Percentiles rank a stretch among this genome's conserved stretches.
These are phyloP conservation scores for Phaethon lepturus DNA, from an alignment of 2,113 vertebrate genomes.

Conservation along the genomic window DNA sequence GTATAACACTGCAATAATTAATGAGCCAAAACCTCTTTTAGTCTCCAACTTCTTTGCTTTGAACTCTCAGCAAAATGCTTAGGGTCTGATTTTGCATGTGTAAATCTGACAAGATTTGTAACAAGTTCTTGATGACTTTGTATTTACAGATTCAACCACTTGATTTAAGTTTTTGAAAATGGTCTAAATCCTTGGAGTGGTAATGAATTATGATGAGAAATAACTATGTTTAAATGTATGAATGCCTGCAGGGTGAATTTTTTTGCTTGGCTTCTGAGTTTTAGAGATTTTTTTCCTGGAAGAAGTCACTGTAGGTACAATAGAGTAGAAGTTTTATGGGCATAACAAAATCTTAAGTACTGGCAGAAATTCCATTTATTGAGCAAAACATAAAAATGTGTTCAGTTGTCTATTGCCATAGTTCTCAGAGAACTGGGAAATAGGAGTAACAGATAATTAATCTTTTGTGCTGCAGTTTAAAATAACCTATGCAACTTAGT, in stretches of 20 bases:
- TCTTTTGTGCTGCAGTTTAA: not conserved
- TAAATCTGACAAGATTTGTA: constrained; percentile 34
- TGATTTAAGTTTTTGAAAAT: constrained; percentile 45
- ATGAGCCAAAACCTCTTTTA: not conserved
- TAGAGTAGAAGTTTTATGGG: not conserved
- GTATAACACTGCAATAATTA: not conserved
- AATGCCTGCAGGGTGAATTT: not conserved
- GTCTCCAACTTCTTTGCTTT: not conserved
- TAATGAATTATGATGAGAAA: not conserved
- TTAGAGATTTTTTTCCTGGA: not conserved
- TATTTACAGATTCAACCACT: not conserved
- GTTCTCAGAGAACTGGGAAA: not conserved
- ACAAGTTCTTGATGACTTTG: not conserved
- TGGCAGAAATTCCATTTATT: not conserved
- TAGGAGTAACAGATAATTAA: not conserved
- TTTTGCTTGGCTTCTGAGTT: not conserved
- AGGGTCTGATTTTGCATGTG: constrained; percentile 2
- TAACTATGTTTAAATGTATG: not conserved
- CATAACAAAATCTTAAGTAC: not conserved
- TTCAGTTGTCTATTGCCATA: not conserved
- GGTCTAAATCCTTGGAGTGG: not conserved
- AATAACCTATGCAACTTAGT: not conserved
- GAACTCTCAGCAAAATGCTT: not conserved
- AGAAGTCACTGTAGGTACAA: not conserved
- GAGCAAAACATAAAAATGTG: not conserved